Base-by-base conservation (phyloP, 2,888 invertebrate genomes). In the Eulithis testata region DNA sequence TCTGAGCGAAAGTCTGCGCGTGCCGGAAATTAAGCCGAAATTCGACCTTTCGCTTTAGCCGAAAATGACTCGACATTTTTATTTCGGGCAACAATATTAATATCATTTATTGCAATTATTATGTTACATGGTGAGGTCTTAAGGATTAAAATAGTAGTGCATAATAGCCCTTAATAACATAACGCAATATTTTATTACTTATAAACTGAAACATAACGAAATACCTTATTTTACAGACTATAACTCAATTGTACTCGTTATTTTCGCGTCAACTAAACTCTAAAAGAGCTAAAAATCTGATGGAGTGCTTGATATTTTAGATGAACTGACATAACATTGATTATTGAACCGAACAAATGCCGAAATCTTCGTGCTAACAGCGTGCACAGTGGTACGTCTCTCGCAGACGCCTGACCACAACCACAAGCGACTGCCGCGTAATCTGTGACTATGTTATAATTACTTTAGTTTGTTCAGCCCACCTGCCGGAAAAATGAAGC, bases 341-440 rank as follows among this genome's bases (percentile, higher is more conserved):
- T 7, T 40, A 40, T 2, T 37, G 5, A 11, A 5, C 40, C 40
- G 40, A 40, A 49, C 11, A 21, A 3, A 53, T 50, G 36, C 49
- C 61, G 52, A 61, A 58, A 59, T 8, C 11, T 27, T 11, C 31
- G 31, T 52, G 21, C 6, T 8, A 44, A 8, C 9, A 37, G 5
- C 8, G 8, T 37, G 27, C 37, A 44, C 49, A 65, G 8, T 43
- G 44, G 50, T 14, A 21, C 60, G 44, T 60, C 63, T n/a, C 63
- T 58, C 53, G 4, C 60, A 63, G 60, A 64, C 57, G 56, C 31
- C 60, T 57, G 57, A 63, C 67, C 67, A 53, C 67, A 67, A 50
- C 56, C 66, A 60, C 56, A 55, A 37, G 21, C 12, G 9, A 51
- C 55, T 58, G 40, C 1, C 21, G 14, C 11, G 9, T 58, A 60